A percentile compares a stretch with the other conserved stretches of the same genome.
Conservation (phyloP, 2,797 vertebrate species). For the Parauchenoglanis punctatus region DNA sequence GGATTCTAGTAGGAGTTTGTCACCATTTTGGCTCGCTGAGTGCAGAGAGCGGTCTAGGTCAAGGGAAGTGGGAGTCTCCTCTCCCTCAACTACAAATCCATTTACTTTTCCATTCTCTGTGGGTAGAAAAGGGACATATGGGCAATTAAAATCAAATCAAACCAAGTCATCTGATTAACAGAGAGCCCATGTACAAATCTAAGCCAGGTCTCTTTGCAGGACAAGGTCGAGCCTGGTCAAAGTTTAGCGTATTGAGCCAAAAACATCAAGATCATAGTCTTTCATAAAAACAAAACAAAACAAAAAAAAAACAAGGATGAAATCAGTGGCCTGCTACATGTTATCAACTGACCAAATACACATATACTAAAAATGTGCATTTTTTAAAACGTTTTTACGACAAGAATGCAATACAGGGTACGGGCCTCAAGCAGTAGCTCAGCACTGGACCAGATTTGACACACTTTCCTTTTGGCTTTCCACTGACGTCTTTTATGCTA, state of each 20-base stretch:
- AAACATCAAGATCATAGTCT: constrained; percentile 33
- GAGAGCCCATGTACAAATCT: constrained; percentile 19
- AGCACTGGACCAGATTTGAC: background rate
- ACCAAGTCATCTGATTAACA: constrained; percentile 30
- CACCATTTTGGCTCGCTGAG: constrained; percentile 80
- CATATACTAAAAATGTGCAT: background rate
- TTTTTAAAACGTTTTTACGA: background rate
- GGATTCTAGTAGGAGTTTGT: constrained; percentile 75
- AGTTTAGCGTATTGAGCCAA: constrained; percentile 18
- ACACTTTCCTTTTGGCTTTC: background rate
- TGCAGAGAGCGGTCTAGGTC: constrained; percentile 70
- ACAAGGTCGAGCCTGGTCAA: constrained; percentile 35
- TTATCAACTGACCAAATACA: background rate
- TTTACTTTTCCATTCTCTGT: constrained; percentile 85
- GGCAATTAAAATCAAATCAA: constrained; percentile 21
- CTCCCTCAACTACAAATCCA: constrained; percentile 79
- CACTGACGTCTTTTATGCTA: background rate
- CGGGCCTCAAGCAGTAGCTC: background rate
- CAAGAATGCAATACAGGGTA: background rate
- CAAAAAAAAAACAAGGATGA: background rate
- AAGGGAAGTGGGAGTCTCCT: constrained; percentile 74
- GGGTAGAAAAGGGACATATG: constrained; percentile 51
- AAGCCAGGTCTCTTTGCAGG: constrained; percentile 22
- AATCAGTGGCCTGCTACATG: background rate
- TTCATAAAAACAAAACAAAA: background rate